Conservation (phyloP, 2,113 vertebrate species). For the Lagopus muta region DNA sequence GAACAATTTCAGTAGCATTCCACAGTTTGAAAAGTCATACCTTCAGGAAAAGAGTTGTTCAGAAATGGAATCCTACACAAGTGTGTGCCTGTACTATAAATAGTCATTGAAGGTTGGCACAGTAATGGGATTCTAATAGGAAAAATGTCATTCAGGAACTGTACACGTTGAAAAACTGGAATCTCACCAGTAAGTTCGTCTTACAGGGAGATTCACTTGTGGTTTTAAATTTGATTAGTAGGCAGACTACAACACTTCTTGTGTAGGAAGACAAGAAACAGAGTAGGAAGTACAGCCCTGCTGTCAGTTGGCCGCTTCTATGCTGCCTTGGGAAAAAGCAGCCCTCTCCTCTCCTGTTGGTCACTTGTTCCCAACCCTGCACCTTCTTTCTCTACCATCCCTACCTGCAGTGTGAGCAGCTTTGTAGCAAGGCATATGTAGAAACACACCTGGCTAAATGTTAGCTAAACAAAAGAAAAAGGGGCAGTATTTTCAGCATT, state of each 20-base stretch:
- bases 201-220: background rate
- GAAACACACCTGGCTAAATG: background rate
- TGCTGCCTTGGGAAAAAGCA: background rate
- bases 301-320: background rate
- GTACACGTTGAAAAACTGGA: background rate
- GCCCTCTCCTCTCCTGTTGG: background rate
- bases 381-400: background rate
- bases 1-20: background rate
- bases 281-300: background rate
- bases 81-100: accelerated
- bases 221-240: background rate
- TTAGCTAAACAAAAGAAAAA: background rate
- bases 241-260: background rate
- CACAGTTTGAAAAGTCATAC: background rate
- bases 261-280: background rate
- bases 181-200: background rate
- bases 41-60: background rate
- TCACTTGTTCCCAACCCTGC: background rate
- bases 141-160: background rate
- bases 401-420: background rate
- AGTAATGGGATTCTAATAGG: background rate
- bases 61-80: background rate
- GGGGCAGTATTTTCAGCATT: background rate
- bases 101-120: background rate
- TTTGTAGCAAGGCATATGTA: background rate